phyloP scores from a whole-genome alignment of 2,888 invertebrate species.

The Synanthedon myopaeformis region DNA sequence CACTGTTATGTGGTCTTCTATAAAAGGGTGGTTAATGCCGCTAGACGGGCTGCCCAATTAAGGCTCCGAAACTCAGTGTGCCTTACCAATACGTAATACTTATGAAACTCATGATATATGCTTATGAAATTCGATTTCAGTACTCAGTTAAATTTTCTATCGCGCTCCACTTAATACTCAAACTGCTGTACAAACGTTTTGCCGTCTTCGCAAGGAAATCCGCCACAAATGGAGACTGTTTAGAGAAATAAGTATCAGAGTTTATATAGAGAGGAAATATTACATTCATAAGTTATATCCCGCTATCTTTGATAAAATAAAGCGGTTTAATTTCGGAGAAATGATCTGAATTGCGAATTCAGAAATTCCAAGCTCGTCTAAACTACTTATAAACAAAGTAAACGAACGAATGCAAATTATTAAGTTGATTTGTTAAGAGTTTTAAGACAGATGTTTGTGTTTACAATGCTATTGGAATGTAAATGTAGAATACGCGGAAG shows the following conservation, averaged over 20 bases:
- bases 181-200: constrained; percentile 21
- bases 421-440: background rate
- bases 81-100: too few relatives aligned
- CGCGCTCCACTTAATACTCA: constrained; percentile 17
- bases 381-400: background rate
- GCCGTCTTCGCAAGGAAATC: constrained; percentile 30
- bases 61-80: too few relatives aligned
- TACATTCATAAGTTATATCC: background rate
- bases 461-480: too few relatives aligned
- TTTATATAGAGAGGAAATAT: background rate
- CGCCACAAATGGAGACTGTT: constrained; percentile 33
- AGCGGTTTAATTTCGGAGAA: background rate
- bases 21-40: too few relatives aligned
- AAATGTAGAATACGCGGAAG: too few relatives aligned
- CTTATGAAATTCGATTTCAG: too few relatives aligned
- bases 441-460: too few relatives aligned
- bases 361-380: background rate
- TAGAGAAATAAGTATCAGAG: constrained; percentile 16
- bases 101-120: too few relatives aligned
- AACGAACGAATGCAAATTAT: background rate
- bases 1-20: too few relatives aligned
- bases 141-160: too few relatives aligned
- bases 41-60: too few relatives aligned
- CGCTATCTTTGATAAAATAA: background rate
- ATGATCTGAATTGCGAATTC: constrained; percentile 1